These are phyloP conservation scores for Drosophila rhopaloa DNA, from an alignment of 1,140 invertebrate genomes.

Conservation along the genomic window DNA sequence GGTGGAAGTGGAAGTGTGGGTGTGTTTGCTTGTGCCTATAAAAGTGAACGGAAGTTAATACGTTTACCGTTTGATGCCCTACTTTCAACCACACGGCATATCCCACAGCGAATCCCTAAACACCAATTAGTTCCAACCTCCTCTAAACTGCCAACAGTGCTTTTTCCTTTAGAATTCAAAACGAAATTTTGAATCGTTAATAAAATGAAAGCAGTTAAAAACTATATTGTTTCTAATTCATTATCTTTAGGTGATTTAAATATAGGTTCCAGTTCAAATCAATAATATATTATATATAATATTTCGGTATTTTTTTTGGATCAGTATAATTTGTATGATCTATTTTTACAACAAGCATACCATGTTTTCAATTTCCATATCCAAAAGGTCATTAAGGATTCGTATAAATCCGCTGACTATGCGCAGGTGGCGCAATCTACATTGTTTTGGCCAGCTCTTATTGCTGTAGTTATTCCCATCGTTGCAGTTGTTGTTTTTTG, in stretches of 20 bases:
- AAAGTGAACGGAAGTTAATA: conserved; percentile 82
- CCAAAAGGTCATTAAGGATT: neutral
- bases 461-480: conserved; percentile 31
- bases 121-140: neutral
- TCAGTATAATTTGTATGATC: too few species aligned
- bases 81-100: neutral
- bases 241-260: too few species aligned
- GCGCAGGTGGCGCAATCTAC: conserved; percentile 59
- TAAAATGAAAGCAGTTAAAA: too few species aligned
- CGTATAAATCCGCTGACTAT: neutral
- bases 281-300: too few species aligned
- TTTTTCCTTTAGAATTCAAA: too few species aligned
- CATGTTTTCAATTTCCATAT: neutral
- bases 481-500: conserved; percentile 18
- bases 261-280: too few species aligned
- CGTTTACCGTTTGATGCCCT: conserved; percentile 65
- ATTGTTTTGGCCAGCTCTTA: conserved; percentile 33
- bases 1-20: conserved; percentile 9
- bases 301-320: too few species aligned
- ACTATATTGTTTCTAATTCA: too few species aligned
- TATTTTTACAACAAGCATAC: neutral
- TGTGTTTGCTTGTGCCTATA: conserved; percentile 61
- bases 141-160: too few species aligned
- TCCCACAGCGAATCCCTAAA: neutral
- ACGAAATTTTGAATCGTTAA: too few species aligned